phyloP scores from a whole-genome alignment of 2,888 invertebrate genomes.

The Drosophila cyrtoloma region DNA sequence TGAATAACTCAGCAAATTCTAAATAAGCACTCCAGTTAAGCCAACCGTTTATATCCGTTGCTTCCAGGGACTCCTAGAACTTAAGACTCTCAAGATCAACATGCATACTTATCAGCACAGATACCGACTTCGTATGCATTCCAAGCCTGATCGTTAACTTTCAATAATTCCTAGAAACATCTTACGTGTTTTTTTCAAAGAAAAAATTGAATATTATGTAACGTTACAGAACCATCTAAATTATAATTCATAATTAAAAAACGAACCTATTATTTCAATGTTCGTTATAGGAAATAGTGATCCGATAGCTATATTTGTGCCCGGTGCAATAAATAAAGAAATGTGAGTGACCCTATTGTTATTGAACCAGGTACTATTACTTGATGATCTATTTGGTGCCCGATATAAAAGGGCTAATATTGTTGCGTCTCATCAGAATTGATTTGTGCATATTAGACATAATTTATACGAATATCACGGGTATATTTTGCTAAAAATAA shows the following conservation, averaged over 20 bases:
- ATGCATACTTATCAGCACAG: background rate
- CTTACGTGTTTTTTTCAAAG: background rate
- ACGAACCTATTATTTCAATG: background rate
- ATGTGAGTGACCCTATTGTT: too few species aligned
- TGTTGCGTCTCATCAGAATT: too few species aligned
- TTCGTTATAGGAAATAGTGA: background rate
- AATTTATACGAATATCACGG: too few species aligned
- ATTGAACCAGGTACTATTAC: too few species aligned
- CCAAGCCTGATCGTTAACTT: background rate
- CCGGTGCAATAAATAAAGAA: too few species aligned
- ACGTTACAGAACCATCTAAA: background rate
- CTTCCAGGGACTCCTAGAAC: background rate
- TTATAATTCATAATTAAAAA: background rate
- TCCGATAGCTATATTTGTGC: background rate
- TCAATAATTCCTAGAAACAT: background rate
- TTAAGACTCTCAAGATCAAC: background rate
- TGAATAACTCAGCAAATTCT: background rate
- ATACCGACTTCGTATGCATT: background rate
- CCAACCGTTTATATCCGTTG: background rate
- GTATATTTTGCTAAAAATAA: background rate
- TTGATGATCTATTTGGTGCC: too few species aligned
- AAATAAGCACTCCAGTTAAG: background rate
- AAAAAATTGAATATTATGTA: background rate
- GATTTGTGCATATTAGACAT: too few species aligned
- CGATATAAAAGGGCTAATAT: too few species aligned